Evolutionary conservation across 2,888 invertebrate genomes (phyloP).

Genomic region (Mesorhabditis belari): DNA sequence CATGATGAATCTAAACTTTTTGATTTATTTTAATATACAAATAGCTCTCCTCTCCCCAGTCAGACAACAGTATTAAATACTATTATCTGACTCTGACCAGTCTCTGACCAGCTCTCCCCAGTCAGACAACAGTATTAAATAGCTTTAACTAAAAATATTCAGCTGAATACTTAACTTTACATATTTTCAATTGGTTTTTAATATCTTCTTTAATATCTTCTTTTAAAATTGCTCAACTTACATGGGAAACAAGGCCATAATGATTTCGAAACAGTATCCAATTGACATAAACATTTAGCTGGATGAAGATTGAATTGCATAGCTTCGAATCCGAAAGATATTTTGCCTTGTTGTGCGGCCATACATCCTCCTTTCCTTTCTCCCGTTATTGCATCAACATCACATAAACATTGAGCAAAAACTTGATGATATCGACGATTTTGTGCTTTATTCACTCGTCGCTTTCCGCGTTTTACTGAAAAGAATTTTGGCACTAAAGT

Average conservation of each 20-base stretch:
- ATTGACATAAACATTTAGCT: conserved; percentile 44
- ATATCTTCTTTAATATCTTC: too few relatives aligned
- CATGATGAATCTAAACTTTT: conserved; percentile 41
- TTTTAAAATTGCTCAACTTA: conserved; percentile 15
- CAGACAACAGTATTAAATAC: too few relatives aligned
- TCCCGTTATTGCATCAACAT: conserved; percentile 44
- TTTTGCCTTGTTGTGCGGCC: conserved; percentile 38
- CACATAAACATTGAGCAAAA: conserved; percentile 49
- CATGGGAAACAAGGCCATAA: conserved; percentile 52
- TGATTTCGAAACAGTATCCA: conserved; percentile 44
- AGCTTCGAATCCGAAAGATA: conserved; percentile 19
- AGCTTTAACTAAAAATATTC: too few relatives aligned
- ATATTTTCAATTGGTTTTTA: too few relatives aligned
- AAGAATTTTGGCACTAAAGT: conserved; percentile 1
- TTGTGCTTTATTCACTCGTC: not conserved
- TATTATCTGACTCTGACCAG: too few relatives aligned
- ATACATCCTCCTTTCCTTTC: conserved; percentile 46
- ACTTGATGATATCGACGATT: conserved; percentile 37
- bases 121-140: too few relatives aligned
- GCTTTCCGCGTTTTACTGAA: conserved; percentile 17
- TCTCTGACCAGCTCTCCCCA: too few relatives aligned
- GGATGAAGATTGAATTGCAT: conserved; percentile 31
- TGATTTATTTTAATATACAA: too few relatives aligned
- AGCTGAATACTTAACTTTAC: too few relatives aligned
- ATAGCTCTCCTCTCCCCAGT: too few relatives aligned